Evolutionary conservation across 2,797 vertebrate species (phyloP).

Genomic region (Anniella stebbinsi): DNA sequence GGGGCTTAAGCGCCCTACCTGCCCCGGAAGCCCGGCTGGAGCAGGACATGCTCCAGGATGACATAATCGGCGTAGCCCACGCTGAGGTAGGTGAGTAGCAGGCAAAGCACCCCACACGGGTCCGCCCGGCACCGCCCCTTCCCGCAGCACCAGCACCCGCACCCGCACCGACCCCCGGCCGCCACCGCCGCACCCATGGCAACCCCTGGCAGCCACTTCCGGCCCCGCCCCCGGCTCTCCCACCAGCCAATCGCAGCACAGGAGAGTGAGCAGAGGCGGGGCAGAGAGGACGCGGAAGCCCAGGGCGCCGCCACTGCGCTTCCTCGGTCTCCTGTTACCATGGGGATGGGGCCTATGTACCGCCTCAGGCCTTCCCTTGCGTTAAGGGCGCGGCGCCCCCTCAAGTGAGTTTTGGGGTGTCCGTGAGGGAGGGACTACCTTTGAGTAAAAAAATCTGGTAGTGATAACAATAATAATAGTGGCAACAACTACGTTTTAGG

Average conservation of each 20-base stretch:
- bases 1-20: slow-evolving; percentile 70
- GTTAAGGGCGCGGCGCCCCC: too few relatives aligned
- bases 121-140: slow-evolving; percentile 58
- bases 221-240: not conserved
- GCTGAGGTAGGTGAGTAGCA: slow-evolving; percentile 85
- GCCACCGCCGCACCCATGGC: slow-evolving; percentile 73
- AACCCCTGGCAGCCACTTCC: slow-evolving; percentile 29
- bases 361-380: not conserved
- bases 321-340: not conserved
- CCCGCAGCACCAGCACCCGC: slow-evolving; percentile 16
- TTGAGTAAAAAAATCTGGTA: too few relatives aligned
- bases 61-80: slow-evolving; percentile 87
- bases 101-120: slow-evolving; percentile 83
- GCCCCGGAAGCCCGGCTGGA: slow-evolving; percentile 79
- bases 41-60: slow-evolving; percentile 83
- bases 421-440: too few relatives aligned
- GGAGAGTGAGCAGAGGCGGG: not conserved
- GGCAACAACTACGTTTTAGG: too few relatives aligned
- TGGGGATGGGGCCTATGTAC: not conserved
- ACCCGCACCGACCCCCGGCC: not conserved
- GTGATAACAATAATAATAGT: too few relatives aligned
- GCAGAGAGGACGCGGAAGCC: not conserved
- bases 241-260: not conserved
- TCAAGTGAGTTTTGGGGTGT: too few relatives aligned
- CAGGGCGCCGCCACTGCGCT: not conserved